phyloP scores from a whole-genome alignment of 2,113 vertebrate species.

The Mugil cephalus region DNA sequence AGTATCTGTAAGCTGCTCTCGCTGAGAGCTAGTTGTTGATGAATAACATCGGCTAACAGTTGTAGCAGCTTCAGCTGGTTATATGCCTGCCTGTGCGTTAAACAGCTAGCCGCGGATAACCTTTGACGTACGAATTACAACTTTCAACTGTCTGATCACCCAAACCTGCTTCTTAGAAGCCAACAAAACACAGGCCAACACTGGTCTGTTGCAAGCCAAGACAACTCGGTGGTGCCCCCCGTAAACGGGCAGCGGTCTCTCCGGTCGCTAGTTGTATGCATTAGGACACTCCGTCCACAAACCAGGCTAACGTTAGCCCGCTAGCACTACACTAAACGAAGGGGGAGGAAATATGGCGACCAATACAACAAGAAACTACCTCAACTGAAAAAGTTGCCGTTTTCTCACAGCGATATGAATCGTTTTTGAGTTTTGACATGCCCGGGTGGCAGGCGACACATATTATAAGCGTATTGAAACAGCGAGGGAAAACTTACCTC shows the following conservation, averaged over 20 bases:
- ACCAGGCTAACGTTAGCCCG: constrained; percentile 60
- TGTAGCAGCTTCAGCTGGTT: background rate
- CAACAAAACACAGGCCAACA: background rate
- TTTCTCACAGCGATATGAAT: background rate
- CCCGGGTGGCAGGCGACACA: accelerated
- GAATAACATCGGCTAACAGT: background rate
- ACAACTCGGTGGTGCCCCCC: background rate
- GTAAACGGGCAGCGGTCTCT: constrained; percentile 13
- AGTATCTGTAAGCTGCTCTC: constrained; percentile 8
- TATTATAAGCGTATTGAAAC: too few relatives aligned
- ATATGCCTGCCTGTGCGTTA: background rate
- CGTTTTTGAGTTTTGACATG: accelerated
- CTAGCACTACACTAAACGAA: constrained; percentile 34
- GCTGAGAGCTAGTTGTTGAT: constrained; percentile 7
- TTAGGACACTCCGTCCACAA: constrained; percentile 71
- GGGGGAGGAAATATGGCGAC: constrained; percentile 85
- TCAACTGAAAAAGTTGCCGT: constrained; percentile 23
- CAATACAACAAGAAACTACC: constrained; percentile 79
- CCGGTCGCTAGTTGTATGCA: background rate
- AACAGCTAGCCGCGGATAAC: constrained; percentile 5
- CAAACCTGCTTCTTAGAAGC: background rate
- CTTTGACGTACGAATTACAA: background rate
- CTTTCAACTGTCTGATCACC: background rate
- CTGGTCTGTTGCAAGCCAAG: background rate
- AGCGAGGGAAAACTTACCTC: constrained; percentile 60